These are phyloP conservation scores for Catostylus mosaicus DNA, from an alignment of 30 jellyfish, hydroid and myxozoan species.

Conservation along the genomic window DNA sequence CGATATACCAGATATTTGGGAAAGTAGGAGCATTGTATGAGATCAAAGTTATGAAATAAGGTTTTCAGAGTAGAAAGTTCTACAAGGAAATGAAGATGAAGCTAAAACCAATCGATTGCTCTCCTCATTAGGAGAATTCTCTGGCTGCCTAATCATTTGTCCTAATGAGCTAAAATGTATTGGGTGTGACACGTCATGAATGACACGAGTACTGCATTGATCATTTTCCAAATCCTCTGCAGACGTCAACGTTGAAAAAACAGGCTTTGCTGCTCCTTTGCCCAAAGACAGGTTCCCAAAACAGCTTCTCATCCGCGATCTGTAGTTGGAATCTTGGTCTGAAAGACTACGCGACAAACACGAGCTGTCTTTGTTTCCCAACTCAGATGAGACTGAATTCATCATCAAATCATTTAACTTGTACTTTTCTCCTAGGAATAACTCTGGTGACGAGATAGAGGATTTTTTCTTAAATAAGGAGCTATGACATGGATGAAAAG, in stretches of 20 bases:
- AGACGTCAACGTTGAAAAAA: slow-evolving; percentile 24
- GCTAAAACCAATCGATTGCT: background rate
- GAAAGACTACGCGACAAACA: slow-evolving; percentile 31
- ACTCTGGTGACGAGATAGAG: slow-evolving; percentile 29
- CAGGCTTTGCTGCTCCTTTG: background rate
- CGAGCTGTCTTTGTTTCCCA: background rate
- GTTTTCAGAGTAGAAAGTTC: slow-evolving; percentile 10
- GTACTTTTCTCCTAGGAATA: background rate
- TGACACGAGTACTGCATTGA: background rate
- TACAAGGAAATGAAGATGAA: background rate
- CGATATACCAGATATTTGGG: too few relatives aligned
- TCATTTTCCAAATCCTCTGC: slow-evolving; percentile 10
- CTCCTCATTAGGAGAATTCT: background rate
- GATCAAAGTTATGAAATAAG: slow-evolving; percentile 20
- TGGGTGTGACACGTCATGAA: background rate
- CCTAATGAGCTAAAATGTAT: slow-evolving; percentile 10
- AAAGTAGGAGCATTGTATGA: too few relatives aligned
- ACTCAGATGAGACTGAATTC: background rate
- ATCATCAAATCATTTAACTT: background rate
- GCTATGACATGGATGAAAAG: background rate
- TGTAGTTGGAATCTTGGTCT: slow-evolving; percentile 4
- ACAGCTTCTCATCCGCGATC: background rate
- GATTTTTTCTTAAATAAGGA: background rate
- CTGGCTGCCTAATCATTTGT: slow-evolving; percentile 9
- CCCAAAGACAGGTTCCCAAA: background rate